Evolutionary conservation across 2,797 vertebrate species (phyloP).

Genomic region (Miichthys miiuy): DNA sequence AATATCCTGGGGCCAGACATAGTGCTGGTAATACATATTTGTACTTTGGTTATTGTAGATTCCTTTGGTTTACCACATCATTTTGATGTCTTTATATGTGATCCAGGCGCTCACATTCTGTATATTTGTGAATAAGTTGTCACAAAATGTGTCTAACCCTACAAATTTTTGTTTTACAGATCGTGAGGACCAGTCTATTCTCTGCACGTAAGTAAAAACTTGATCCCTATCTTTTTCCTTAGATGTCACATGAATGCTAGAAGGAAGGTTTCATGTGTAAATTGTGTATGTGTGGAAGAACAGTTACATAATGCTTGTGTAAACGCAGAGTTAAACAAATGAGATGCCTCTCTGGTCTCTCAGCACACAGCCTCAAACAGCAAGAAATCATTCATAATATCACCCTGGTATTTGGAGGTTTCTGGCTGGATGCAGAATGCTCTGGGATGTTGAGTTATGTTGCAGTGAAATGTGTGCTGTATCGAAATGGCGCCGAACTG

Average conservation of each 20-base stretch:
- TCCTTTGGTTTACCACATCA: not conserved
- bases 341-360: conserved; percentile 21
- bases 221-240: conserved; percentile 3
- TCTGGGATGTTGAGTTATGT: conserved; percentile 12
- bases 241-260: conserved; percentile 14
- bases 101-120: not conserved
- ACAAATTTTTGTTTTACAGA: conserved; percentile 83
- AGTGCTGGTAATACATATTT: conserved; percentile 8
- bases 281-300: conserved; percentile 38
- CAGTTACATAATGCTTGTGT: conserved; percentile 62
- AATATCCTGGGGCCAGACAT: not conserved
- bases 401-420: not conserved
- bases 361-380: conserved; percentile 7
- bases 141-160: conserved; percentile 9
- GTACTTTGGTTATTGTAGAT: conserved; percentile 10
- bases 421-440: not conserved
- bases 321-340: conserved; percentile 53
- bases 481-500: conserved; percentile 32
- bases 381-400: conserved; percentile 16
- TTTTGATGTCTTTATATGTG: not conserved
- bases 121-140: conserved; percentile 21
- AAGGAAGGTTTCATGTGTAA: not conserved
- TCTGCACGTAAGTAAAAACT: conserved; percentile 93
- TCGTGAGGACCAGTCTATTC: conserved; percentile 96
- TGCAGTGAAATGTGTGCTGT: conserved; percentile 23